A percentile compares a stretch with the other conserved stretches of the same genome.
phyloP scores from a whole-genome alignment of 1,140 invertebrate genomes.

The Aphaenogaster ashmeadi region DNA sequence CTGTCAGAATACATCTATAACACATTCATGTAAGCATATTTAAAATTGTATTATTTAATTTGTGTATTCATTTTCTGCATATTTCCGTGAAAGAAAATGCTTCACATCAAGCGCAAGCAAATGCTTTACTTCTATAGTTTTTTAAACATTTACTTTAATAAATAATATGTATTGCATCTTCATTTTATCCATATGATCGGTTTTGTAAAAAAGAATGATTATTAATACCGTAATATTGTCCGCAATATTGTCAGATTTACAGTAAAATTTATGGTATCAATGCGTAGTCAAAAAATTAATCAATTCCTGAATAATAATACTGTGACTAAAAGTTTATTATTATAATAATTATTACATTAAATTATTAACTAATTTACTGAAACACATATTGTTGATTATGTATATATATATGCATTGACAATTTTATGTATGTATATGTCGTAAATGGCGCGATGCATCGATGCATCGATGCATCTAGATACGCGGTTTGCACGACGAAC shows the following conservation, averaged over 20 bases:
- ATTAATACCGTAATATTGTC: background rate
- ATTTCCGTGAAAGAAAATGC: background rate
- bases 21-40: background rate
- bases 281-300: background rate
- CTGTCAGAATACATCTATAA: background rate
- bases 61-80: background rate
- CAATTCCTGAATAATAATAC: slow-evolving; percentile 8
- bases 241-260: background rate
- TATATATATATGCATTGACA: background rate
- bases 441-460: slow-evolving; percentile 45
- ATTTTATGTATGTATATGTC: background rate
- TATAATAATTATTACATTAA: background rate
- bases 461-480: slow-evolving; percentile 53
- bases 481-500: slow-evolving; percentile 31
- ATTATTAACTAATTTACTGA: slow-evolving; percentile 25
- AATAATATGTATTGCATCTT: background rate
- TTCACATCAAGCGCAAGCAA: background rate
- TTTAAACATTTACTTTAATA: background rate
- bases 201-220: background rate
- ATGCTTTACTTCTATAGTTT: background rate
- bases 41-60: background rate
- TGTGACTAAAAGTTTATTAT: background rate
- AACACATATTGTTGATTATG: background rate
- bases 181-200: background rate
- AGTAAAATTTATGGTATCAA: background rate